Conservation (phyloP, 1,140 invertebrate species). For the Vanessa atalanta region DNA sequence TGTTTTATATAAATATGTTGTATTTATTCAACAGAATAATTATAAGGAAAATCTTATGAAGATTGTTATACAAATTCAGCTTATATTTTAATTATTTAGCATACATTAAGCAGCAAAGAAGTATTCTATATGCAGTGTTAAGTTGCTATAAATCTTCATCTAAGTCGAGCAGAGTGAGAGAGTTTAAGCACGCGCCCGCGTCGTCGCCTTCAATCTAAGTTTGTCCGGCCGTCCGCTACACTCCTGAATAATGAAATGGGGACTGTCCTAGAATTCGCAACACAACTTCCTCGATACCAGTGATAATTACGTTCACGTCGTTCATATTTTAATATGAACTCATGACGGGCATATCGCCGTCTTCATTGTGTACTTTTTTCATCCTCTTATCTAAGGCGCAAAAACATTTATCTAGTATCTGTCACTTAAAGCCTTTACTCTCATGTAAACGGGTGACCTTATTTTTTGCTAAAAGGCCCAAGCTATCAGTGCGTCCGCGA, state of each 20-base stretch:
- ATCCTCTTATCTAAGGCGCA: slow-evolving; percentile 61
- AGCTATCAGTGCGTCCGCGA: slow-evolving; percentile 70
- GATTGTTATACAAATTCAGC: neutral
- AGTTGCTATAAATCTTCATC: slow-evolving; percentile 71
- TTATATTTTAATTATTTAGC: slow-evolving; percentile 9
- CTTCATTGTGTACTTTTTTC: slow-evolving; percentile 49
- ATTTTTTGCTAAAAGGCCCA: slow-evolving; percentile 72
- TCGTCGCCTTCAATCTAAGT: slow-evolving; percentile 78
- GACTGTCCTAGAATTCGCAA: slow-evolving; percentile 63
- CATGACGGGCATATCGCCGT: slow-evolving; percentile 25
- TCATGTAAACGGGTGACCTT: slow-evolving; percentile 75
- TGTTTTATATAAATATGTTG: neutral
- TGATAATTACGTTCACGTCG: slow-evolving; percentile 63
- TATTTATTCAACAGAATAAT: neutral
- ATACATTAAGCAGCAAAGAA: slow-evolving; percentile 23
- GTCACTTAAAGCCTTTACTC: slow-evolving; percentile 74
- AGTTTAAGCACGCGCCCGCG: slow-evolving; percentile 74
- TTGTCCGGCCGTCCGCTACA: slow-evolving; percentile 69
- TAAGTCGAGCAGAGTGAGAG: slow-evolving; percentile 59
- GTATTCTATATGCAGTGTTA: slow-evolving; percentile 50
- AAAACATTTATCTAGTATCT: slow-evolving; percentile 76
- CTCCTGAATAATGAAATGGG: slow-evolving; percentile 74
- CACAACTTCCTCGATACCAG: slow-evolving; percentile 55
- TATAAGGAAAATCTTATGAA: neutral
- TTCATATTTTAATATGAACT: slow-evolving; percentile 31